Percentiles rank a stretch among this genome's conserved stretches.
Conservation (phyloP, 2,113 vertebrate species). For the Colossoma macropomum region DNA sequence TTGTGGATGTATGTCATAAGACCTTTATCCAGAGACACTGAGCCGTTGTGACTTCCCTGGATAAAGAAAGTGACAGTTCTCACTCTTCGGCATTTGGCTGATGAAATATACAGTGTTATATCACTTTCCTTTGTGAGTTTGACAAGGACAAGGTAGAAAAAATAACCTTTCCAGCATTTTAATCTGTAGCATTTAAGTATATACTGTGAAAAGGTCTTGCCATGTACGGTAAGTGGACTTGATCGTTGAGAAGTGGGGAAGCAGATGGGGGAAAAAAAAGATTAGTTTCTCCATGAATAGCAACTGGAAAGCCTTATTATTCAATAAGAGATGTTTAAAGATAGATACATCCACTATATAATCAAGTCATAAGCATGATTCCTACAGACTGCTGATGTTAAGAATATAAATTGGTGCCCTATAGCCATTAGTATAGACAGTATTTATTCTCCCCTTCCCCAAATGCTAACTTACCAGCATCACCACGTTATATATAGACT, state of each 20-base stretch:
- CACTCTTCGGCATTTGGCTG: conserved; percentile 45
- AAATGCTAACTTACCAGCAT: conserved; percentile 42
- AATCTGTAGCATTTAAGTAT: conserved; percentile 83
- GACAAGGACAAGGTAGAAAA: conserved; percentile 63
- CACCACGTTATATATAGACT: conserved; percentile 61
- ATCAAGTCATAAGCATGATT: conserved; percentile 52
- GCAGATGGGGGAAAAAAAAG: not conserved
- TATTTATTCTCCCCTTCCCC: conserved; percentile 54
- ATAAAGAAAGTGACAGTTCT: conserved; percentile 55
- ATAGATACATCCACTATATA: conserved; percentile 46
- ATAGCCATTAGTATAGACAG: conserved; percentile 57
- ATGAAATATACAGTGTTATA: conserved; percentile 37
- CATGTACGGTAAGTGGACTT: conserved; percentile 59
- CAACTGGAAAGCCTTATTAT: conserved; percentile 32
- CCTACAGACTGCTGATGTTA: conserved; percentile 59
- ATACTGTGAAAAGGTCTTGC: conserved; percentile 81
- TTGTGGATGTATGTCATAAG: conserved; percentile 51
- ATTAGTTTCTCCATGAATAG: conserved; percentile 31
- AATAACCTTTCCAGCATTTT: conserved; percentile 79
- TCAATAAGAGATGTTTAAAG: conserved; percentile 45
- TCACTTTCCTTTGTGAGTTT: conserved; percentile 58
- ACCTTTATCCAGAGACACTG: conserved; percentile 51
- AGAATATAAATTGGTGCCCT: conserved; percentile 56
- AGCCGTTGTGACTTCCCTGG: conserved; percentile 59
- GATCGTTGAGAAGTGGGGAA: conserved; percentile 4